Conservation (phyloP, 2,888 invertebrate species). For the Caradrina kadenii region DNA sequence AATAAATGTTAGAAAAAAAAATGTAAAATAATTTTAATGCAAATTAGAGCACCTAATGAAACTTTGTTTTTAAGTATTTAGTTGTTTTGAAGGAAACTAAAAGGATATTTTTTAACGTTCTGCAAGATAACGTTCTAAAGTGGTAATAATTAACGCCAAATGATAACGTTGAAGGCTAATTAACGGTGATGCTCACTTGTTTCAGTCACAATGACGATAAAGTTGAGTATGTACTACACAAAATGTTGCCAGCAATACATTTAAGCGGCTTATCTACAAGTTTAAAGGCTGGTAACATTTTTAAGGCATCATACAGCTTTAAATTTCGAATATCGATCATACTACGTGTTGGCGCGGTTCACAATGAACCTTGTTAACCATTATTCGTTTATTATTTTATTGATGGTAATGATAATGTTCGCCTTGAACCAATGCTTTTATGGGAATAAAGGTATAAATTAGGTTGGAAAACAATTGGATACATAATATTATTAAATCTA, state of each 20-base stretch:
- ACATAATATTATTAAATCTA: too few relatives aligned
- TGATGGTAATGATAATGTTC: conserved; percentile 8
- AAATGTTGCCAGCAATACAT: conserved; percentile 31
- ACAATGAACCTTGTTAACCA: conserved; percentile 22
- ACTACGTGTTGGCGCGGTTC: conserved; percentile 26
- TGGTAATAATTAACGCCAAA: conserved; percentile 51
- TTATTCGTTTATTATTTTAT: conserved; percentile 31
- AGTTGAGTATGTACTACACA: conserved; percentile 18
- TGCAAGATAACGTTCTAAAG: conserved; percentile 36
- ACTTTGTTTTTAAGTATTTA: background rate
- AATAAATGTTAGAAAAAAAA: background rate
- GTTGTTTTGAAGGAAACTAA: background rate
- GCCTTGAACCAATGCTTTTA: conserved; percentile 8
- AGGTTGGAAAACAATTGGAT: background rate
- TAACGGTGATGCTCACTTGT: conserved; percentile 40
- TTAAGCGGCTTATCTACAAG: conserved; percentile 54
- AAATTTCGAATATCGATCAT: conserved; percentile 55
- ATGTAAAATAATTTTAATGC: background rate
- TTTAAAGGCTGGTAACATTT: conserved; percentile 55
- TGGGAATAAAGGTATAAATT: background rate
- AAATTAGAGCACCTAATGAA: conserved; percentile 3
- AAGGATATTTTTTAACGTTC: conserved; percentile 3
- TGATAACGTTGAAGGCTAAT: conserved; percentile 66
- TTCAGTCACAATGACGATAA: conserved; percentile 36
- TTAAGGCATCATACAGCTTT: conserved; percentile 54